Evolutionary conservation across 2,888 invertebrate species (phyloP).

Genomic region (Nomada ferruginata): DNA sequence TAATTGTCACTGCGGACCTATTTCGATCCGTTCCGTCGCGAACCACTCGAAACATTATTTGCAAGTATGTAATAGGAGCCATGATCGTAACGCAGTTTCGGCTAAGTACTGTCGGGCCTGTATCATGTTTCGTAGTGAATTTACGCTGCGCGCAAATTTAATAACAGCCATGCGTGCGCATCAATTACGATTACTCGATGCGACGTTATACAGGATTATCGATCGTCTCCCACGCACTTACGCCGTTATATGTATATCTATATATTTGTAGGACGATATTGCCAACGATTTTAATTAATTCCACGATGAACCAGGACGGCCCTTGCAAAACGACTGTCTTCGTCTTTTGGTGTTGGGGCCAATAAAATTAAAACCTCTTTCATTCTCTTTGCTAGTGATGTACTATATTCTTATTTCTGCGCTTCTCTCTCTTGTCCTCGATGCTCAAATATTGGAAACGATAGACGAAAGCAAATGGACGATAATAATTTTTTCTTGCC

Average conservation of each 20-base stretch:
- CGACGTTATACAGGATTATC: constrained; percentile 55
- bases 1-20: not conserved
- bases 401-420: not conserved
- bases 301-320: constrained; percentile 56
- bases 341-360: not conserved
- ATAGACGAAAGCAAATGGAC: not conserved
- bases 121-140: constrained; percentile 50
- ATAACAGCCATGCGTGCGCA: constrained; percentile 52
- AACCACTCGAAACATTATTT: constrained; percentile 37
- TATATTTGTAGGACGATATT: constrained; percentile 57
- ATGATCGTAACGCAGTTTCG: constrained; percentile 26
- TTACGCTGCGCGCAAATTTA: constrained; percentile 56
- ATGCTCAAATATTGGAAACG: not conserved
- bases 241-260: constrained; percentile 28
- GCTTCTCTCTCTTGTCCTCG: not conserved
- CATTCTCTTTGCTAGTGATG: not conserved
- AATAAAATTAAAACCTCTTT: not conserved
- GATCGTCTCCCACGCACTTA: constrained; percentile 44
- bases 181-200: constrained; percentile 65
- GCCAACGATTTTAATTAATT: constrained; percentile 72
- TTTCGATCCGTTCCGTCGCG: not conserved
- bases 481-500: not conserved
- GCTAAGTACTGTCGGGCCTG: constrained; percentile 39
- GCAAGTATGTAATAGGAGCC: constrained; percentile 26
- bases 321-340: constrained; percentile 56